A percentile compares a stretch with the other conserved stretches of the same genome.
Evolutionary conservation across 2,797 vertebrate species (phyloP).

Genomic region (Pristis pectinata): DNA sequence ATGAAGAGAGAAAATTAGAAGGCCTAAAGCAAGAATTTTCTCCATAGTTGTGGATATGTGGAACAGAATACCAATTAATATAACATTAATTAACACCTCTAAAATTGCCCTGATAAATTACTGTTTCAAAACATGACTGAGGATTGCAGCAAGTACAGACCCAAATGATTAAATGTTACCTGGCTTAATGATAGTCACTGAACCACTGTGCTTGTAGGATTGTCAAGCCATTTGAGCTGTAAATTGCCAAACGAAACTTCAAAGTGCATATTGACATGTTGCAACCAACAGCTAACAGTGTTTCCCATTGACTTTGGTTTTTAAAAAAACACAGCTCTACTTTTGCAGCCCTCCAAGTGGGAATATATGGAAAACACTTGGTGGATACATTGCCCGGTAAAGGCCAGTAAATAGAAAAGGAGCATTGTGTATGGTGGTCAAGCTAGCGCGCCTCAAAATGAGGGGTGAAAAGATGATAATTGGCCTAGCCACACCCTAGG

Average conservation of each 20-base stretch:
- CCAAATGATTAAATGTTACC: not conserved
- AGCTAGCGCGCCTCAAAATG: too few species aligned
- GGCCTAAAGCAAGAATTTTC: not conserved
- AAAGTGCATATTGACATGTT: not conserved
- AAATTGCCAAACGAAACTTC: not conserved
- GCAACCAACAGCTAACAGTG: too few species aligned
- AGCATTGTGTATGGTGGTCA: too few species aligned
- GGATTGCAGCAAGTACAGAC: not conserved
- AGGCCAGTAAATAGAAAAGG: too few species aligned
- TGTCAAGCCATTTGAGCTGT: not conserved
- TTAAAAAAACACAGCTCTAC: too few species aligned
- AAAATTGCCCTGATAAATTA: not conserved
- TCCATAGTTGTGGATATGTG: not conserved
- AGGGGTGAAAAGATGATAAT: too few species aligned
- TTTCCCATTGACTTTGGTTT: too few species aligned
- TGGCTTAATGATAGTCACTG: not conserved
- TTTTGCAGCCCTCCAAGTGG: too few species aligned
- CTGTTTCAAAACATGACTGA: not conserved
- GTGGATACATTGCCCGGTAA: too few species aligned
- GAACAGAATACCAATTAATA: not conserved
- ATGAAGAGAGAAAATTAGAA: slow-evolving; percentile 4
- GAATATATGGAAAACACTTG: too few species aligned
- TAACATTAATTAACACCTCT: not conserved
- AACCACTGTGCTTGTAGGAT: not conserved
- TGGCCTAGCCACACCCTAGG: too few species aligned